Percentiles rank a stretch among this genome's conserved stretches.
Conservation (phyloP, 92 coral and sea anemone species). For the Palythoa caribaeorum region DNA sequence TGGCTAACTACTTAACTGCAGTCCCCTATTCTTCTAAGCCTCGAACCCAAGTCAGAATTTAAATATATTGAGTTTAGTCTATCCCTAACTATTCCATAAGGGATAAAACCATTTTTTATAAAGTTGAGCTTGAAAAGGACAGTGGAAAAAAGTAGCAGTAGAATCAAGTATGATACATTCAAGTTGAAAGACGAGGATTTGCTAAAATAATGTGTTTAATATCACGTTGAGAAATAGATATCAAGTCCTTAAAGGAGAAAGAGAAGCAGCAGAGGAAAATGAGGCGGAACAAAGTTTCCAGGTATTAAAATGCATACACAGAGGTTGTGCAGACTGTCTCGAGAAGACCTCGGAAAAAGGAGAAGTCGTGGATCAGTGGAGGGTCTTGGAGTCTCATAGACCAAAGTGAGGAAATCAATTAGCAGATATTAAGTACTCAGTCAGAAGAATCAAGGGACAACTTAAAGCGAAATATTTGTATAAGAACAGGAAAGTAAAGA, state of each 20-base stretch:
- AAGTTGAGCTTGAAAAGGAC: too few relatives aligned
- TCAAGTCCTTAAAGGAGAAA: neutral
- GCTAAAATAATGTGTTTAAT: too few relatives aligned
- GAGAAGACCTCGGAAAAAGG: constrained; percentile 55
- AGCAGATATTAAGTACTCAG: too few relatives aligned
- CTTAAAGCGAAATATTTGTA: constrained; percentile 37
- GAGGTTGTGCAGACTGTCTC: constrained; percentile 41
- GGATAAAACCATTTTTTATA: too few relatives aligned
- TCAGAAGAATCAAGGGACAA: constrained; percentile 45
- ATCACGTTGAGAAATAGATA: too few relatives aligned
- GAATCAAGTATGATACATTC: too few relatives aligned
- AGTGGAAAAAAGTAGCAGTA: too few relatives aligned
- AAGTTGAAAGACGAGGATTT: too few relatives aligned
- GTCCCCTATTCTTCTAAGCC: too few relatives aligned
- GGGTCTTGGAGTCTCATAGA: constrained; percentile 45
- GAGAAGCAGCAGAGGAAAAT: neutral
- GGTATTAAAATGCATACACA: constrained; percentile 34
- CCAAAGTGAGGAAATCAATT: constrained; percentile 21
- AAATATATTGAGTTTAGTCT: too few relatives aligned
- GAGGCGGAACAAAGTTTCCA: constrained; percentile 22
- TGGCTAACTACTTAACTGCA: too few relatives aligned
- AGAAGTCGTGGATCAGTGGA: constrained; percentile 55
- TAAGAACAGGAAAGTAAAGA: constrained; percentile 47
- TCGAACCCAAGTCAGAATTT: neutral
- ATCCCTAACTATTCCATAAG: too few relatives aligned